Percentiles rank a stretch among this genome's conserved stretches.
These are phyloP conservation scores for Thunnus maccoyii DNA, from an alignment of 2,113 vertebrate genomes.

Conservation along the genomic window DNA sequence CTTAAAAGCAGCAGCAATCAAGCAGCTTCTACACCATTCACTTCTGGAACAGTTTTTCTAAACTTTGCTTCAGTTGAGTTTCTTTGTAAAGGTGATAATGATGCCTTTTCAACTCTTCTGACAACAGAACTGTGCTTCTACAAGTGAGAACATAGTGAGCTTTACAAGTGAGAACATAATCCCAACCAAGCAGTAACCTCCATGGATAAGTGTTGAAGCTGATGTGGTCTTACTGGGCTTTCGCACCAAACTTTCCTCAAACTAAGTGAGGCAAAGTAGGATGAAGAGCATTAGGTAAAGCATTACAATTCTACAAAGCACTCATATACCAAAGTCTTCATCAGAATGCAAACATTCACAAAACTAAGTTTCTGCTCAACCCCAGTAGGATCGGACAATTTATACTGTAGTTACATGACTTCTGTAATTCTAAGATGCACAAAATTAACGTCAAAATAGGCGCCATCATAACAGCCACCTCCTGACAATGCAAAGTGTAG, in stretches of 20 bases:
- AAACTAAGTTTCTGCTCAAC: too few species aligned
- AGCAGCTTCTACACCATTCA: conserved; percentile 30
- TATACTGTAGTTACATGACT: too few species aligned
- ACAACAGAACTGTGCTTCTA: background rate
- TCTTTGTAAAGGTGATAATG: conserved; percentile 20
- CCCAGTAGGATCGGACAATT: too few species aligned
- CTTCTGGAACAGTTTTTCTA: background rate
- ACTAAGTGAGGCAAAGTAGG: background rate
- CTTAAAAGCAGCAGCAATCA: background rate
- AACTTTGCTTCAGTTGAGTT: conserved; percentile 6
- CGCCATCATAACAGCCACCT: too few species aligned
- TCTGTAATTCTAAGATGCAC: too few species aligned
- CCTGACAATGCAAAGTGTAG: too few species aligned
- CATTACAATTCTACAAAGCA: background rate
- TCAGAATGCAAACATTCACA: background rate
- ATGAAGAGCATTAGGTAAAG: background rate
- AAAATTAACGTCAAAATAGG: too few species aligned
- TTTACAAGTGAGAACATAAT: conserved; percentile 23
- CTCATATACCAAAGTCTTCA: background rate
- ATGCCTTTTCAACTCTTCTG: background rate
- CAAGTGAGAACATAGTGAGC: background rate
- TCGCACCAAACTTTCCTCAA: conserved; percentile 18
- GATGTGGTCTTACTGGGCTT: background rate
- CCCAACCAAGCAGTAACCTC: background rate
- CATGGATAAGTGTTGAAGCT: background rate